A percentile compares a stretch with the other conserved stretches of the same genome.
These are phyloP conservation scores for Tanaodytes sp. DNA, from an alignment of 2,888 invertebrate genomes.

Conservation along the genomic window DNA sequence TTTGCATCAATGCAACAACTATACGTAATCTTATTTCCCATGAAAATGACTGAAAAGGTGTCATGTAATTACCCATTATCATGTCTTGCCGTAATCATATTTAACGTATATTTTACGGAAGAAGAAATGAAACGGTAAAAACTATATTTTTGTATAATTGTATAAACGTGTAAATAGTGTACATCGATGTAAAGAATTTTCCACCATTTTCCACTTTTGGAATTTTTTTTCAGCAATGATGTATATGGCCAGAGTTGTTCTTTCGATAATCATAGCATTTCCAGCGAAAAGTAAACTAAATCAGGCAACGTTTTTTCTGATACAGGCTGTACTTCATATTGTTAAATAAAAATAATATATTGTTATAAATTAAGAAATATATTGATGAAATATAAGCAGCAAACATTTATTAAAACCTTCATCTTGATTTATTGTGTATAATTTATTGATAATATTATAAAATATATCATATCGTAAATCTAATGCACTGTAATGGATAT, in stretches of 20 bases:
- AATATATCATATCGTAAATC: no score
- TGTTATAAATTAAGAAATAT: conserved; percentile 59
- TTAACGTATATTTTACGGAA: conserved; percentile 37
- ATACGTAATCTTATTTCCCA: no score
- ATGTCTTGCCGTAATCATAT: no score
- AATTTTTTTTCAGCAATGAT: conserved; percentile 61
- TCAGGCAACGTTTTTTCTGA: conserved; percentile 28
- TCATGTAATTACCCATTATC: no score
- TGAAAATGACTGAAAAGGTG: no score
- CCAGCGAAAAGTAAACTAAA: conserved; percentile 20
- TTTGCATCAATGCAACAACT: neutral
- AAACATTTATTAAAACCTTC: no score
- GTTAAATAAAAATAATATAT: conserved; percentile 60
- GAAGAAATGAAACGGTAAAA: conserved; percentile 36
- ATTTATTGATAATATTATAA: no score
- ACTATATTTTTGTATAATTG: conserved; percentile 66
- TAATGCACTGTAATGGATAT: no score
- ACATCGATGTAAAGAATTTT: conserved; percentile 69
- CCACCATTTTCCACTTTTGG: conserved; percentile 62
- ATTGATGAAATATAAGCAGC: conserved; percentile 31
- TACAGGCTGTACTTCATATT: conserved; percentile 54
- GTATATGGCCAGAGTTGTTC: conserved; percentile 33
- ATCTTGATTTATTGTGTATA: no score
- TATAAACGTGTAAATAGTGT: conserved; percentile 69
- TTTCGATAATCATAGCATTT: conserved; percentile 35